These are phyloP conservation scores for Halesus radiatus DNA, from an alignment of 1,140 invertebrate genomes.

Conservation along the genomic window DNA sequence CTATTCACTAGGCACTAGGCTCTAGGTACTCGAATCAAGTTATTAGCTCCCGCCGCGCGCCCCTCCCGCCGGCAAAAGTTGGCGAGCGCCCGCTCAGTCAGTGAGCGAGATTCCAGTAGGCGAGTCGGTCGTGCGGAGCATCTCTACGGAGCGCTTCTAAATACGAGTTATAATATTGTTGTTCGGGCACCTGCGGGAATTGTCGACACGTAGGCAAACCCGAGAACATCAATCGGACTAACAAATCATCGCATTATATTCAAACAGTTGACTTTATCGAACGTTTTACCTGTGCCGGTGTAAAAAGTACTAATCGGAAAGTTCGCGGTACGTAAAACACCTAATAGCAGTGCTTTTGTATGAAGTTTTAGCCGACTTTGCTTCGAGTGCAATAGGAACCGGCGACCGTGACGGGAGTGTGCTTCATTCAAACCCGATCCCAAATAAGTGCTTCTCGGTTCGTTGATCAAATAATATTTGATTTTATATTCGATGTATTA, in stretches of 20 bases:
- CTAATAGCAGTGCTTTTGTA: conserved; percentile 2
- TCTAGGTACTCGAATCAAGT: conserved; percentile 24
- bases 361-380: conserved; percentile 20
- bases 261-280: conserved; percentile 9
- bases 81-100: conserved; percentile 9
- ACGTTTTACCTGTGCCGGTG: conserved; percentile 23
- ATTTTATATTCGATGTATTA: neutral
- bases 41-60: conserved; percentile 13
- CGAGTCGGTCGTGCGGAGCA: conserved; percentile 23
- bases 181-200: conserved; percentile 21
- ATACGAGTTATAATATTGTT: conserved; percentile 36
- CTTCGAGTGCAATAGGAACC: conserved; percentile 7
- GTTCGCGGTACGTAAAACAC: neutral
- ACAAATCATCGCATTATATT: neutral
- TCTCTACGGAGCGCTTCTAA: conserved; percentile 27
- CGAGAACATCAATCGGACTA: neutral
- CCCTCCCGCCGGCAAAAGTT: conserved; percentile 19
- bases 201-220: conserved; percentile 40
- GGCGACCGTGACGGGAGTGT: conserved; percentile 39
- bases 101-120: conserved; percentile 31
- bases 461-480: conserved; percentile 19
- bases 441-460: conserved; percentile 32
- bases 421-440: conserved; percentile 10
- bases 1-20: neutral
- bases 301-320: neutral